Percentiles rank a stretch among this genome's conserved stretches.
phyloP scores from a whole-genome alignment of 2,797 vertebrate species.

The Bufotes viridis region DNA sequence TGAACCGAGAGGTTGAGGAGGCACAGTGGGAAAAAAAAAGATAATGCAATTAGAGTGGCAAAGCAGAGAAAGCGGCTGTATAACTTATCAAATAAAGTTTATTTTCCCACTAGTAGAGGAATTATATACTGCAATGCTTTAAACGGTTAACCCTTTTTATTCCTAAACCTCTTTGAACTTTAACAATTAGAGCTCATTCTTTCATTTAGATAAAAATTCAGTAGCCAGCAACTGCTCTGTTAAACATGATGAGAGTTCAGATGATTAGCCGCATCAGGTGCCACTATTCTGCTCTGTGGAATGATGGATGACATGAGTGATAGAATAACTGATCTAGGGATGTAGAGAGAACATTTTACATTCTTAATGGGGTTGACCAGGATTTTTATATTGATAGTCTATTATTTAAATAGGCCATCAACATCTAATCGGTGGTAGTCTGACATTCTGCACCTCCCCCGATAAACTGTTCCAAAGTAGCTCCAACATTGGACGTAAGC shows the following conservation, averaged over 20 bases:
- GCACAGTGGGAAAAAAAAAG: neutral
- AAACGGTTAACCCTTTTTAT: neutral
- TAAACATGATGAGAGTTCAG: neutral
- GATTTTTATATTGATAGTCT: too few relatives aligned
- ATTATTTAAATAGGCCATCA: too few relatives aligned
- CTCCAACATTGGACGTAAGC: too few relatives aligned
- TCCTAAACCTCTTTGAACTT: neutral
- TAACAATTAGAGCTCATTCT: neutral
- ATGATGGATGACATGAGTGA: neutral
- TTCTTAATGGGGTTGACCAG: neutral
- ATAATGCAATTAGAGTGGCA: constrained; percentile 11
- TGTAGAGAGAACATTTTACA: too few relatives aligned
- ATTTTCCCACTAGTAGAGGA: neutral
- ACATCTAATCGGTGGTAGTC: too few relatives aligned
- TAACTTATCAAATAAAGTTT: constrained; percentile 18
- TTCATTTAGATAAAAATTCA: neutral
- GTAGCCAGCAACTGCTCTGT: neutral
- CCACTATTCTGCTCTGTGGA: neutral
- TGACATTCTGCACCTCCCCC: too few relatives aligned
- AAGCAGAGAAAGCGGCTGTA: constrained; percentile 7
- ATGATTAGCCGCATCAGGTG: constrained; percentile 1
- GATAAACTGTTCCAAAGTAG: too few relatives aligned
- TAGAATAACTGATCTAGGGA: neutral
- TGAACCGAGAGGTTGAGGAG: constrained; percentile 11
- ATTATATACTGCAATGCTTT: neutral